These are phyloP conservation scores for Eulithis prunata DNA, from an alignment of 2,888 invertebrate genomes.

Conservation along the genomic window DNA sequence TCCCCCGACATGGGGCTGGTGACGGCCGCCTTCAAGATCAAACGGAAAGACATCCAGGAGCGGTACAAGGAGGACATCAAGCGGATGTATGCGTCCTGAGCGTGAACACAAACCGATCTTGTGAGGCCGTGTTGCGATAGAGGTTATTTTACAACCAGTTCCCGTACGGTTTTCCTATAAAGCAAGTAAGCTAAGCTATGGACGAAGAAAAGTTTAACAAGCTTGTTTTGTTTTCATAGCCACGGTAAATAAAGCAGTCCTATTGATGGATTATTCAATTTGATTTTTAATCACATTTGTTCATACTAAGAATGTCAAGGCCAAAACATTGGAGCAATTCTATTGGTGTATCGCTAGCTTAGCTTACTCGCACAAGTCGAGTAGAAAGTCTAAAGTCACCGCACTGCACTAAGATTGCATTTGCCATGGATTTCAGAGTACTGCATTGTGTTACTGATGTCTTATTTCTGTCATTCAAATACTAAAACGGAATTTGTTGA, in stretches of 20 bases:
- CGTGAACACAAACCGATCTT: not conserved
- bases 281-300: too few relatives aligned
- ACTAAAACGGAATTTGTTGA: not conserved
- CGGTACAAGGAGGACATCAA: slow-evolving; percentile 96
- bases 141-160: not conserved
- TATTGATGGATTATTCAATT: too few relatives aligned
- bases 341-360: too few relatives aligned
- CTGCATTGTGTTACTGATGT: not conserved
- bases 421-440: not conserved
- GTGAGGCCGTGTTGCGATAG: not conserved
- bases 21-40: slow-evolving; percentile 99
- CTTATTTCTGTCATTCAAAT: not conserved
- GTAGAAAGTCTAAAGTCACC: too few relatives aligned
- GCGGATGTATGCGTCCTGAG: slow-evolving; percentile 97
- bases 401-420: not conserved
- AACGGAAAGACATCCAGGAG: slow-evolving; percentile 97
- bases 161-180: too few relatives aligned
- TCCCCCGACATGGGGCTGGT: slow-evolving; percentile 98
- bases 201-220: too few relatives aligned
- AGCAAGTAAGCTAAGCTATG: too few relatives aligned
- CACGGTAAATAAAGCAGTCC: too few relatives aligned
- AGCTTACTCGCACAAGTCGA: too few relatives aligned
- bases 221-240: too few relatives aligned
- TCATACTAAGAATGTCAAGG: too few relatives aligned
- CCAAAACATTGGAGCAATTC: too few relatives aligned